These are phyloP conservation scores for Parnassius glacialis DNA, from an alignment of 2,888 invertebrate species.

Conservation along the genomic window DNA sequence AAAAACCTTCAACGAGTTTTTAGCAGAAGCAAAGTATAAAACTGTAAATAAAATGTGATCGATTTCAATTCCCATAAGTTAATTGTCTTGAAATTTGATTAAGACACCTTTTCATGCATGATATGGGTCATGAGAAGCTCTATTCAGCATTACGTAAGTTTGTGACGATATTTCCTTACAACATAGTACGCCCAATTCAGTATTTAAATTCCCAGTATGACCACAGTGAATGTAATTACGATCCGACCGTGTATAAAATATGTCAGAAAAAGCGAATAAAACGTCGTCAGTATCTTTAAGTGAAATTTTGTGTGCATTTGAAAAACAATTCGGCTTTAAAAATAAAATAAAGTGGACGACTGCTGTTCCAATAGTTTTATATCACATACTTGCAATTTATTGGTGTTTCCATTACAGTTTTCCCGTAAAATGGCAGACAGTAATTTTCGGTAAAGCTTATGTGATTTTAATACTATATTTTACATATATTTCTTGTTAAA, in stretches of 20 bases:
- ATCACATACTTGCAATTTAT: slow-evolving; percentile 62
- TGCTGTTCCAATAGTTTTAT: slow-evolving; percentile 55
- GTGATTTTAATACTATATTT: too few species aligned
- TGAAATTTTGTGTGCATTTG: slow-evolving; percentile 54
- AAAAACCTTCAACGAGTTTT: too few species aligned
- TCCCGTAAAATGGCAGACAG: slow-evolving; percentile 68
- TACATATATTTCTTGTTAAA: background rate
- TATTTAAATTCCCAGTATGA: slow-evolving; percentile 9
- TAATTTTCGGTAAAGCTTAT: slow-evolving; percentile 56
- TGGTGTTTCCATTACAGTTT: slow-evolving; percentile 68
- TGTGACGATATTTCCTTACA: slow-evolving; percentile 6
- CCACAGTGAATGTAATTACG: background rate
- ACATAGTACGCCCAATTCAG: slow-evolving; percentile 4
- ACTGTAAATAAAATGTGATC: too few species aligned
- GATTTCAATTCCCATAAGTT: too few species aligned
- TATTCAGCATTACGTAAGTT: slow-evolving; percentile 15
- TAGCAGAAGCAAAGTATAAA: too few species aligned
- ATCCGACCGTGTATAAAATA: slow-evolving; percentile 10
- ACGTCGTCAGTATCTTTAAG: slow-evolving; percentile 42
- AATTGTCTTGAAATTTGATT: too few species aligned
- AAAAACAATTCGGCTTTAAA: slow-evolving; percentile 64
- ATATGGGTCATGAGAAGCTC: slow-evolving; percentile 11
- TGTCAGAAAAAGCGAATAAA: slow-evolving; percentile 41
- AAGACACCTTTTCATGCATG: background rate
- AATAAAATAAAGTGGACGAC: slow-evolving; percentile 72